These are phyloP conservation scores for Physocephala rufipes DNA, from an alignment of 2,888 invertebrate species.

Conservation along the genomic window DNA sequence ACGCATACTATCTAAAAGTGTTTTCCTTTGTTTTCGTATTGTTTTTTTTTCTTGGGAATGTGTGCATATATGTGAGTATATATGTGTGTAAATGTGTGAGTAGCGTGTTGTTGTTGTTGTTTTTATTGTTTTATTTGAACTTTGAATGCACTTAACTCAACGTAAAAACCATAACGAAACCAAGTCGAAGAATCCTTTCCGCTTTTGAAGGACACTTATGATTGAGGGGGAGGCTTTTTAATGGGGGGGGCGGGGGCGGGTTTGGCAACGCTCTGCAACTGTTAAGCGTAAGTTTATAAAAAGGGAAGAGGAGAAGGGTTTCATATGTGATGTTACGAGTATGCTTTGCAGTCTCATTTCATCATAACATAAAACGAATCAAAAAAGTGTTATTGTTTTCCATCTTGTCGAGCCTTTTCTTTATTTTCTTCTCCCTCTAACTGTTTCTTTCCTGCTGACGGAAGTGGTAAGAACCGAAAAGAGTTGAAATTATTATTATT, in stretches of 20 bases:
- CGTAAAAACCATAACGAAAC: slow-evolving; percentile 22
- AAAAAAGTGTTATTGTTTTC: slow-evolving; percentile 5
- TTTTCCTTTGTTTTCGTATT: background rate
- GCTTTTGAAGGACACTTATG: slow-evolving; percentile 28
- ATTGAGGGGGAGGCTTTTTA: background rate
- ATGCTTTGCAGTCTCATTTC: background rate
- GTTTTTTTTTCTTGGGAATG: too few species aligned
- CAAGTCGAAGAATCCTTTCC: slow-evolving; percentile 24
- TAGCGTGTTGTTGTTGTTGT: slow-evolving; percentile 25
- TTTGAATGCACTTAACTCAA: slow-evolving; percentile 33
- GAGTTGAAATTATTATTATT: slow-evolving; percentile 10
- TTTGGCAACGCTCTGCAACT: background rate
- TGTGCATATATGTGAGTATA: too few species aligned
- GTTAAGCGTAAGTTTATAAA: background rate
- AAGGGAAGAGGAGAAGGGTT: too few species aligned
- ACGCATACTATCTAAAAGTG: slow-evolving; percentile 32
- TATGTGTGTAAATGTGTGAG: too few species aligned
- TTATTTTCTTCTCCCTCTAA: slow-evolving; percentile 12
- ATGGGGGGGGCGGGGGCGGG: background rate
- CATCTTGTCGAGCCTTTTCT: background rate
- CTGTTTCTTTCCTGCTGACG: background rate
- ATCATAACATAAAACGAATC: too few species aligned
- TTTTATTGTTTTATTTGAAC: slow-evolving; percentile 24
- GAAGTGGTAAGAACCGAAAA: background rate
- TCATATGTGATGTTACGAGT: background rate